Evolutionary conservation across 35 echinoderm and acorn worm species (phyloP).

Genomic region (Eucidaris tribuloides): DNA sequence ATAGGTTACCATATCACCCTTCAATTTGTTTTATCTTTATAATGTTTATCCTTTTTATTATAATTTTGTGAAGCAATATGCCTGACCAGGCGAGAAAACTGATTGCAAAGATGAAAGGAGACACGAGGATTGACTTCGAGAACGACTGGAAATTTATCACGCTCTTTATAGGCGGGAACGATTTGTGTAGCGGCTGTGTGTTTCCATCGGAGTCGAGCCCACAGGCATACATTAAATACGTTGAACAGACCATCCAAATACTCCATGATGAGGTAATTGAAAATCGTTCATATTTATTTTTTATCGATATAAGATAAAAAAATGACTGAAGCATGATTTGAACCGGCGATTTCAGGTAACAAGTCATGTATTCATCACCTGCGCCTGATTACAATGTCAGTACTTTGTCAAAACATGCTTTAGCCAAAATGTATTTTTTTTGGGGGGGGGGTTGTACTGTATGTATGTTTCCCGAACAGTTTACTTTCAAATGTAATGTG

Average conservation of each 20-base stretch:
- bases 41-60: background rate
- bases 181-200: slow-evolving; percentile 68
- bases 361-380: background rate
- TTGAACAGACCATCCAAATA: slow-evolving; percentile 43
- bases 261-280: slow-evolving; percentile 52
- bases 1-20: background rate
- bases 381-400: background rate
- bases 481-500: too few species aligned
- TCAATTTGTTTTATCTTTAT: background rate
- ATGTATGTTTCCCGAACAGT: too few species aligned
- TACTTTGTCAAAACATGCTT: too few species aligned
- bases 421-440: too few species aligned
- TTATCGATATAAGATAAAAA: too few species aligned
- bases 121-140: slow-evolving; percentile 67
- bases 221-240: slow-evolving; percentile 35
- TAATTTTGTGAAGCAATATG: slow-evolving; percentile 50
- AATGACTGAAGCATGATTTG: background rate
- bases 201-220: background rate
- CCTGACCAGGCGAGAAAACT: slow-evolving; percentile 37
- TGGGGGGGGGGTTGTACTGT: too few species aligned
- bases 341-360: background rate
- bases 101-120: slow-evolving; percentile 38
- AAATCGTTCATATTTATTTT: background rate
- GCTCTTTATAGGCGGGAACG: slow-evolving; percentile 79
- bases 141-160: slow-evolving; percentile 85